Percentiles rank a stretch among this genome's conserved stretches.
Conservation (phyloP, 2,888 invertebrate genomes). For the Stenchaetothrips biformis region DNA sequence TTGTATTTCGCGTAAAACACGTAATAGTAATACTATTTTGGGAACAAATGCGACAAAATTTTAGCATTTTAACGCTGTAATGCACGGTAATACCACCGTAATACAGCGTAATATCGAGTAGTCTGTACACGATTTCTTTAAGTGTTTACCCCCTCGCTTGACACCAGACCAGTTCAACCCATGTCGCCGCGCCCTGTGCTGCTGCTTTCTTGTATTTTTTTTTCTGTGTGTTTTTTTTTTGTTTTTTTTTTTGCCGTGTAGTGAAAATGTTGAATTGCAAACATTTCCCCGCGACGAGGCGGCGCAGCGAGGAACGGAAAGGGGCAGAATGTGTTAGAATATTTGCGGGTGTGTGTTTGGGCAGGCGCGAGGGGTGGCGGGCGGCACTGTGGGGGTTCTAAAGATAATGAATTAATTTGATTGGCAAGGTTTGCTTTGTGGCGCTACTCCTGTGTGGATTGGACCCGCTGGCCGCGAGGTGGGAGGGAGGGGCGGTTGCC, state of each 20-base stretch:
- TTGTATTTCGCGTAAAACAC: not conserved
- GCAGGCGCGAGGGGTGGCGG: not conserved
- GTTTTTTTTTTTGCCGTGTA: not conserved
- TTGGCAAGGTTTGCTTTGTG: conserved; percentile 20
- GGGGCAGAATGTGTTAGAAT: not conserved
- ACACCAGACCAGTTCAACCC: too few species aligned
- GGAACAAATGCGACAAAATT: not conserved
- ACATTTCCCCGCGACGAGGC: not conserved
- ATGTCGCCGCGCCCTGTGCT: too few species aligned
- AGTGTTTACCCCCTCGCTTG: too few species aligned
- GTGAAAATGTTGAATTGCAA: not conserved
- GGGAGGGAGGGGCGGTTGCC: not conserved
- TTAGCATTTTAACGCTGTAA: too few species aligned
- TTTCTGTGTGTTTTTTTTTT: too few species aligned
- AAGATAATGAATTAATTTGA: conserved; percentile 25
- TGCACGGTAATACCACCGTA: too few species aligned
- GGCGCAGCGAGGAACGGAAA: not conserved
- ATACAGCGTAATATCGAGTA: too few species aligned
- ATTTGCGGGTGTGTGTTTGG: not conserved
- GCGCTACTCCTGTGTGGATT: not conserved
- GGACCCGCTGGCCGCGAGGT: not conserved
- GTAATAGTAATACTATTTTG: not conserved
- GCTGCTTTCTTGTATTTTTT: too few species aligned
- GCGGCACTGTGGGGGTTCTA: not conserved
- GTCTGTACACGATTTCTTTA: too few species aligned